A percentile compares a stretch with the other conserved stretches of the same genome.
These are phyloP conservation scores for Python bivittatus DNA, from an alignment of 2,113 vertebrate genomes.

Conservation along the genomic window DNA sequence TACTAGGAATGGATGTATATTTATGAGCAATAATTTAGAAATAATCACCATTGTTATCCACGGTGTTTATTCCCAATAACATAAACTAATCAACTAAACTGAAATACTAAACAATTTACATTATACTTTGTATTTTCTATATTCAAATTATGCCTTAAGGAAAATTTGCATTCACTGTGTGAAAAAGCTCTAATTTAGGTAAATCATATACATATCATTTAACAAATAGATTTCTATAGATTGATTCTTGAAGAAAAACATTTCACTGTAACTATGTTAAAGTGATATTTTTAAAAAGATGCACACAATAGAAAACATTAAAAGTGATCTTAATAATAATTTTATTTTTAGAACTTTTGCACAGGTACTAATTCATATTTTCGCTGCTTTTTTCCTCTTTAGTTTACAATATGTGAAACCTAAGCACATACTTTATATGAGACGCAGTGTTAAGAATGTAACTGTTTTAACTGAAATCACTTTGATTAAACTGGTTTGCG, in stretches of 20 bases:
- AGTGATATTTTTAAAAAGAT: conserved; percentile 55
- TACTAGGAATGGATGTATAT: conserved; percentile 17
- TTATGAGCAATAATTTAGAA: conserved; percentile 36
- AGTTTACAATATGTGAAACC: conserved; percentile 21
- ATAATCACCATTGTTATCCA: conserved; percentile 52
- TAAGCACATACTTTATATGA: background rate
- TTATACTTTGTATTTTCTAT: conserved; percentile 44
- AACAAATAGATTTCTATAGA: conserved; percentile 51
- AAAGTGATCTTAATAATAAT: conserved; percentile 50
- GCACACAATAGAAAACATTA: conserved; percentile 40
- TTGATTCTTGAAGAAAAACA: conserved; percentile 49
- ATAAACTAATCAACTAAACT: conserved; percentile 29
- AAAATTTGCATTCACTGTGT: conserved; percentile 44
- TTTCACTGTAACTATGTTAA: conserved; percentile 52
- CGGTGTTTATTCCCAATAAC: conserved; percentile 45
- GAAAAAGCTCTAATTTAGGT: conserved; percentile 35
- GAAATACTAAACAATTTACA: conserved; percentile 21
- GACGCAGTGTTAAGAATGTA: conserved; percentile 20
- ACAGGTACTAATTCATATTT: background rate
- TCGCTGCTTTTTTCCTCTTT: background rate
- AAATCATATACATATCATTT: conserved; percentile 56
- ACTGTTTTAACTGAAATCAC: background rate
- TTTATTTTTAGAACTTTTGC: conserved; percentile 49
- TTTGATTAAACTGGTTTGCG: conserved; percentile 8
- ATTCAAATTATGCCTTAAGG: conserved; percentile 28